phyloP scores from a whole-genome alignment of 2,797 vertebrate genomes.

The Halcyon leucocephala region DNA sequence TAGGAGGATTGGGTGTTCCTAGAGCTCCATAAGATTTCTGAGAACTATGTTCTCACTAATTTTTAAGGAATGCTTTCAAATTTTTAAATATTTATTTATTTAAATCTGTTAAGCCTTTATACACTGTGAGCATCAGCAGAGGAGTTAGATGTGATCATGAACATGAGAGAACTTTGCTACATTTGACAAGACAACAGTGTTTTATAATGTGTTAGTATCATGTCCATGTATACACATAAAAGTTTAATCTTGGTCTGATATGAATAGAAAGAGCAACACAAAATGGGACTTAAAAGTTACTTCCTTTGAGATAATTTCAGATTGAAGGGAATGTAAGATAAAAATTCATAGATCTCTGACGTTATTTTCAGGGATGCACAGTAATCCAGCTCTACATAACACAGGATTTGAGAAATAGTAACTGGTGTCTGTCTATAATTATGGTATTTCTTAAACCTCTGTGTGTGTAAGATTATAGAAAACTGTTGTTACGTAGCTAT shows the following conservation, averaged over 20 bases:
- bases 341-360: neutral
- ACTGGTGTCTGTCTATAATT: neutral
- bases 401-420: neutral
- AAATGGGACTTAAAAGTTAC: neutral
- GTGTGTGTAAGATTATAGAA: neutral
- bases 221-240: neutral
- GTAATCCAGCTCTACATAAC: neutral
- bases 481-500: neutral
- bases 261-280: neutral
- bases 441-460: neutral
- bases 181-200: neutral
- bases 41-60: neutral
- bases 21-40: neutral
- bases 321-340: neutral
- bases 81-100: neutral
- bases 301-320: neutral
- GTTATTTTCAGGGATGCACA: neutral
- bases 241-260: neutral
- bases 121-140: neutral
- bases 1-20: neutral
- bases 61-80: neutral
- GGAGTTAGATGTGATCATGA: neutral
- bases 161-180: neutral
- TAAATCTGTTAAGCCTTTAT: neutral
- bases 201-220: neutral